Conservation (phyloP, 37 sponge, comb jelly and placozoan species). For the Eunapius fragilis region DNA sequence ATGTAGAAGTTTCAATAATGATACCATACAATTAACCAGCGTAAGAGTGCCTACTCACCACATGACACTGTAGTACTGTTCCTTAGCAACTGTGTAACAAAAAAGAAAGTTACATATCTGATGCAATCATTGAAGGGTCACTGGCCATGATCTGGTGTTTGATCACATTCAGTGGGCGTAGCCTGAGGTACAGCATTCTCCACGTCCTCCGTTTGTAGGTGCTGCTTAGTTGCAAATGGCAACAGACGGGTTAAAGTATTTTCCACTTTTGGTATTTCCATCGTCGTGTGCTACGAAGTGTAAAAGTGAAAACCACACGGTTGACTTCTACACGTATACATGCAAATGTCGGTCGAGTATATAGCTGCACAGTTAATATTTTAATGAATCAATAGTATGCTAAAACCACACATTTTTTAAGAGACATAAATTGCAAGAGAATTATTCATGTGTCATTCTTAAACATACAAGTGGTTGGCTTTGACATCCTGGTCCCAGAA, state of each 20-base stretch:
- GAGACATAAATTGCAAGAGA: too few species aligned
- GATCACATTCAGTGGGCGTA: not conserved
- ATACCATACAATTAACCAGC: not conserved
- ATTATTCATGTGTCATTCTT: too few species aligned
- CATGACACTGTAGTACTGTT: slow-evolving; percentile 68
- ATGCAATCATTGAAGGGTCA: not conserved
- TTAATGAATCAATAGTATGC: not conserved
- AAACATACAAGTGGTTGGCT: not conserved
- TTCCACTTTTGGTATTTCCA: not conserved
- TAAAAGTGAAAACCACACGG: not conserved
- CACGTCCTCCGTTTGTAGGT: not conserved
- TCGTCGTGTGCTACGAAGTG: not conserved
- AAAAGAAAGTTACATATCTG: not conserved
- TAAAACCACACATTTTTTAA: too few species aligned
- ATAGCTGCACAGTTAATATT: too few species aligned
- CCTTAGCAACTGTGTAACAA: not conserved
- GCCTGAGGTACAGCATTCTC: not conserved
- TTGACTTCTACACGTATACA: not conserved
- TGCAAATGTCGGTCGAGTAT: too few species aligned
- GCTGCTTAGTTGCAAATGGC: not conserved
- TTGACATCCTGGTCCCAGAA: not conserved
- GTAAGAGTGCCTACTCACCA: slow-evolving; percentile 44
- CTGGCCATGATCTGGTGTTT: not conserved
- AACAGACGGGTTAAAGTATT: not conserved
- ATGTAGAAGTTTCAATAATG: not conserved